phyloP scores from a whole-genome alignment of 2,113 vertebrate species.

The Tenrec ecaudatus region DNA sequence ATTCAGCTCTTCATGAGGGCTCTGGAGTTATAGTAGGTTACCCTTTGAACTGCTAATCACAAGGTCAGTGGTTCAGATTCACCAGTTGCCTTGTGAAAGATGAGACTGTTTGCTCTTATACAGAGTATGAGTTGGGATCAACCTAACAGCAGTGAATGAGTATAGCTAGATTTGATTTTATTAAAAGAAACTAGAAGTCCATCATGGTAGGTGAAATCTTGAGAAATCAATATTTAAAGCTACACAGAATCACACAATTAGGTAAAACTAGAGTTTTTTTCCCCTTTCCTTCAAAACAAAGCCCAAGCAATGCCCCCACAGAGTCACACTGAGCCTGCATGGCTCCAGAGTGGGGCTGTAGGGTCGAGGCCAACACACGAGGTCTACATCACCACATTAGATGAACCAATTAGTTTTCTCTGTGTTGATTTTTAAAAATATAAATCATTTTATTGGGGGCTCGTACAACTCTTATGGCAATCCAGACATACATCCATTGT shows the following conservation, averaged over 20 bases:
- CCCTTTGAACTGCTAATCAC: too few species aligned
- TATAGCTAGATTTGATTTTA: background rate
- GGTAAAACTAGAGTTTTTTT: background rate
- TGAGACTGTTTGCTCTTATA: too few species aligned
- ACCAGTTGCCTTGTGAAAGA: too few species aligned
- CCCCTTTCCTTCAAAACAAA: background rate
- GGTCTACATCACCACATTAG: background rate
- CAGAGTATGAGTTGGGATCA: too few species aligned
- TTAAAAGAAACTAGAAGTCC: background rate
- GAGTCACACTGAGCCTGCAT: background rate
- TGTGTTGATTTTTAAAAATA: background rate
- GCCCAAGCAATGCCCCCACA: background rate
- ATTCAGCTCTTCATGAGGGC: background rate
- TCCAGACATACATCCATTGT: too few species aligned
- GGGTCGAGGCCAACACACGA: background rate
- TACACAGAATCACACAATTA: background rate
- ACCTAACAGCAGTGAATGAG: too few species aligned
- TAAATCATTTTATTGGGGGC: too few species aligned
- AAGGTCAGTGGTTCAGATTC: too few species aligned
- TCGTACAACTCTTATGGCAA: too few species aligned
- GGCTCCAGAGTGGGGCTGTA: background rate
- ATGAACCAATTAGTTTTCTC: background rate
- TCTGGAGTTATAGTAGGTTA: background rate
- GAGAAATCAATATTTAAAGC: slow-evolving; percentile 10
- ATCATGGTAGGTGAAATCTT: background rate